Conservation (phyloP, 2,888 invertebrate species). For the Noctua pronuba region DNA sequence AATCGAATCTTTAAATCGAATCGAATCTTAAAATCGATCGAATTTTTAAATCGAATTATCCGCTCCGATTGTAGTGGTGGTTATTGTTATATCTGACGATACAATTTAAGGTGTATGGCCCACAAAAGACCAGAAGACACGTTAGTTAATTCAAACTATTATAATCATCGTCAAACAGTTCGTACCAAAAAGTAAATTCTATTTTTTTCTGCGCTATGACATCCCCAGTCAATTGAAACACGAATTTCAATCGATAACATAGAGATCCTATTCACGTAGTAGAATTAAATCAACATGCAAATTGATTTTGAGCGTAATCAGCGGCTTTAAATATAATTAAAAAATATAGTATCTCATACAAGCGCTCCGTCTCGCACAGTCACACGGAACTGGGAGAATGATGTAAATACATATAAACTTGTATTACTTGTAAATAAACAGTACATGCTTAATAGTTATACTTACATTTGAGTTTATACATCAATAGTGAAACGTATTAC, state of each 20-base stretch:
- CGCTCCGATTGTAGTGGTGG: background rate
- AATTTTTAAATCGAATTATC: background rate
- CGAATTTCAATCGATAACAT: conserved; percentile 39
- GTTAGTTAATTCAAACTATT: conserved; percentile 14
- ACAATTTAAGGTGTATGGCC: conserved; percentile 2
- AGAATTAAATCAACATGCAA: conserved; percentile 58
- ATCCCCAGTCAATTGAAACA: conserved; percentile 37
- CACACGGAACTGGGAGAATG: conserved; percentile 26
- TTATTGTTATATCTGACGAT: conserved; percentile 4
- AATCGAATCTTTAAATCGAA: too few relatives aligned
- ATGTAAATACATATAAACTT: conserved; percentile 60
- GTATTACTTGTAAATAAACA: conserved; percentile 65
- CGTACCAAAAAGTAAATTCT: conserved; percentile 20
- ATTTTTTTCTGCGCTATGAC: conserved; percentile 26
- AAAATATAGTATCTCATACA: conserved; percentile 61
- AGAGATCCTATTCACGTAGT: conserved; percentile 52
- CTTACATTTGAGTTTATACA: conserved; percentile 74
- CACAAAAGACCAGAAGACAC: conserved; percentile 28
- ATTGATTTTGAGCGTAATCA: conserved; percentile 70
- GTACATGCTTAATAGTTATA: conserved; percentile 64
- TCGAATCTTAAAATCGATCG: too few relatives aligned
- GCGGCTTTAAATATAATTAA: conserved; percentile 67
- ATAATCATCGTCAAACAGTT: conserved; percentile 26
- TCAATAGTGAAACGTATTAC: conserved; percentile 76
- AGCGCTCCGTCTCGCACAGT: conserved; percentile 23